Evolutionary conservation across 2,113 vertebrate species (phyloP), one percentile per base, ranked within the genome.

Genomic region (Xenopus laevis): DNA sequence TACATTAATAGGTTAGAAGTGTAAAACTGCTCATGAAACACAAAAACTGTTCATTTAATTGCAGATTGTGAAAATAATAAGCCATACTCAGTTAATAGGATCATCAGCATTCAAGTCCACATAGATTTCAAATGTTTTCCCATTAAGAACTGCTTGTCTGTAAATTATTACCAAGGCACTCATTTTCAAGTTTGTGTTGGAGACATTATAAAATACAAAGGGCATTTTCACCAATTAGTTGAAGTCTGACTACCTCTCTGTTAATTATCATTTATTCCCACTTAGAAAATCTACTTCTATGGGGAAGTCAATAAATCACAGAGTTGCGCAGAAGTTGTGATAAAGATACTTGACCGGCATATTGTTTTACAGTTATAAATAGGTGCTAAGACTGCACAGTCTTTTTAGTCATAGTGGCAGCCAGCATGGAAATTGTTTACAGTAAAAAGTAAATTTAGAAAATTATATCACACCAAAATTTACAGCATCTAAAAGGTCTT

Each of bases 51-150:
- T 71, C 47, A 81, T 82, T 86, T 91, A 81, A 84, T 83, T 82
- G 79, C 72, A 83, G 82, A 81, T 72, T 83, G 78, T 86, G 86
- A 87, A 87, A 92, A 90, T 89, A 89, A 91, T 86, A 86, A 89
- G 83, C 89, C 89, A 90, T 91, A 90, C 90, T 88, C 83, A 86
- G 87, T 88, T 92, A 91, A 91, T 90, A 86, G 88, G 87, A 91
- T 91, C 88, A 90, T 86, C 85, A 83, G 71, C 30, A 0, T 88
- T 85, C 66, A 70, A 81, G 79, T 86, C 86, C 85, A 84, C 87
- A 91, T 91, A 89, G 88, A 89, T 90, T 91, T 89, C 87, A 90
- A 89, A 90, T 90, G 87, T 90, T 91, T 88, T 87, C 74, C 78
- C 84, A 90, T 90, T 89, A 91, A 85, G 84, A 86, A 86, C 78